These are phyloP conservation scores for Cyprinus carpio DNA, from an alignment of 2,113 vertebrate genomes.

Conservation along the genomic window DNA sequence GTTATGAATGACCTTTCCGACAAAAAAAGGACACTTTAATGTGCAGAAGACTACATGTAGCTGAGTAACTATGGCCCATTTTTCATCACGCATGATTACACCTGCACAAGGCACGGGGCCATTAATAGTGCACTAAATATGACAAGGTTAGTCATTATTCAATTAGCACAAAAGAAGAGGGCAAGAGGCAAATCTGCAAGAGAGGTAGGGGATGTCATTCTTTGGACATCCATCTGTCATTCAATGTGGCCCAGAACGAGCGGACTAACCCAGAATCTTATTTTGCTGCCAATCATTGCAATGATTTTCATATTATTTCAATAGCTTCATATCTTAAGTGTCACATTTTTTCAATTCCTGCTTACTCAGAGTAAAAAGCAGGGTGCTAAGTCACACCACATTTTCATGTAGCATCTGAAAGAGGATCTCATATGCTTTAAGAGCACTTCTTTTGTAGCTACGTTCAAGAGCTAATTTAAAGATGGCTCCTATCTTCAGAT, in stretches of 20 bases:
- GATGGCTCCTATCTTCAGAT: slow-evolving; percentile 57
- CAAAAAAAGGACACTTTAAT: slow-evolving; percentile 97
- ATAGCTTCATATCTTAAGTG: slow-evolving; percentile 31
- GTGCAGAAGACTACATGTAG: slow-evolving; percentile 90
- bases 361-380: slow-evolving; percentile 12
- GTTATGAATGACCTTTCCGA: slow-evolving; percentile 99
- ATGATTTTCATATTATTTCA: slow-evolving; percentile 25
- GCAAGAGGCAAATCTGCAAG: slow-evolving; percentile 52
- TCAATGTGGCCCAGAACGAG: background rate
- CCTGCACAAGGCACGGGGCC: slow-evolving; percentile 81
- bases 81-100: slow-evolving; percentile 90
- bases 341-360: background rate
- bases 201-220: slow-evolving; percentile 48
- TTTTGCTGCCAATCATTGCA: slow-evolving; percentile 11
- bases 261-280: background rate
- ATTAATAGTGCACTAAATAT: slow-evolving; percentile 80
- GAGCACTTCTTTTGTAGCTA: slow-evolving; percentile 56
- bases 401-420: slow-evolving; percentile 53
- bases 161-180: slow-evolving; percentile 72
- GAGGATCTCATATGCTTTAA: slow-evolving; percentile 60
- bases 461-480: slow-evolving; percentile 66
- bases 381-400: slow-evolving; percentile 50
- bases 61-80: slow-evolving; percentile 87
- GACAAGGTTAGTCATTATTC: slow-evolving; percentile 82
- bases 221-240: slow-evolving; percentile 47